Evolutionary conservation across 1,140 invertebrate genomes (phyloP).

Genomic region (Ostrea edulis): DNA sequence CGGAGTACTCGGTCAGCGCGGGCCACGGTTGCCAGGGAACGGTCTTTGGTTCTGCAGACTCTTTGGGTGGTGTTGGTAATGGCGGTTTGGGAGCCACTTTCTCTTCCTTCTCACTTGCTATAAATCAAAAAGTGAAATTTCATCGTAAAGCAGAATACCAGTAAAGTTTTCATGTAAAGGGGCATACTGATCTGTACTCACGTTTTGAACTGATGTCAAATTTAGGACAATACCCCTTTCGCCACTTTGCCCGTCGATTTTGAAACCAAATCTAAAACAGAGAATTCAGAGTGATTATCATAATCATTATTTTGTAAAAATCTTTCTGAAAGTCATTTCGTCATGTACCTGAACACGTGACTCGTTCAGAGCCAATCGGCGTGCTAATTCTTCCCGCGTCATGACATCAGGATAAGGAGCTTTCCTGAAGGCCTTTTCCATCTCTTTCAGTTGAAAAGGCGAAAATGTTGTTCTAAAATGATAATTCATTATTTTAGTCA

Average conservation of each 20-base stretch:
- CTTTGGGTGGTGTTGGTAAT: neutral
- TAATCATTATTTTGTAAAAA: neutral
- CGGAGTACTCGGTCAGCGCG: neutral
- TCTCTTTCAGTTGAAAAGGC: constrained; percentile 95
- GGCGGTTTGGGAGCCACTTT: neutral
- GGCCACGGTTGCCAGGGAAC: constrained; percentile 29
- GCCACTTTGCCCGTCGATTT: constrained; percentile 90
- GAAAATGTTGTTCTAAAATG: constrained; percentile 93
- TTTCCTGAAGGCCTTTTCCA: constrained; percentile 95
- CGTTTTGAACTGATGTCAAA: constrained; percentile 59
- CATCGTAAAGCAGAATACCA: neutral
- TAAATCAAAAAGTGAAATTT: neutral
- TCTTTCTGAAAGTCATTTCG: neutral
- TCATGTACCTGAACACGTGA: constrained; percentile 94
- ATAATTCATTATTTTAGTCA: neutral
- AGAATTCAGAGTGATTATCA: neutral
- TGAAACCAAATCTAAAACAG: constrained; percentile 94
- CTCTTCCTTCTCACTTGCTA: neutral
- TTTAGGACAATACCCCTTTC: constrained; percentile 72
- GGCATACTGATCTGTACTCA: neutral
- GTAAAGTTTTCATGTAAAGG: neutral
- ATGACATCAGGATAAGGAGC: constrained; percentile 98
- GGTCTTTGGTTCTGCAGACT: neutral
- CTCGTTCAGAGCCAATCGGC: constrained; percentile 93
- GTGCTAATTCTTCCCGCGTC: constrained; percentile 94